Conservation (phyloP, 2,113 vertebrate species). For the Melanerpes formicivorus region DNA sequence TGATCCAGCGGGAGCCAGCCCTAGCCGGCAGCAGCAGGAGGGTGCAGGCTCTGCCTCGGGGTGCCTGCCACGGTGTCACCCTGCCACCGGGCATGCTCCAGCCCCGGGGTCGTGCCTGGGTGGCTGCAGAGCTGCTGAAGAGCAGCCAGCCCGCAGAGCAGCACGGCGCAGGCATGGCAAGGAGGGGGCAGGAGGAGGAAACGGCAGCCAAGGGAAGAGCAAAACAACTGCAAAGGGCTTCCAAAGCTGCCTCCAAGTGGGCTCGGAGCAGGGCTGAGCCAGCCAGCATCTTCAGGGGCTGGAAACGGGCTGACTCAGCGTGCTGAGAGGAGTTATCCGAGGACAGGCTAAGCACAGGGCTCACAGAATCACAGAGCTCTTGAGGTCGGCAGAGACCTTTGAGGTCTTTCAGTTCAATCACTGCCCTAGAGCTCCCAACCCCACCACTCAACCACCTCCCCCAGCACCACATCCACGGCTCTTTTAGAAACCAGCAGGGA, state of each 20-base stretch:
- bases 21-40: background rate
- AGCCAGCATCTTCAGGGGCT: background rate
- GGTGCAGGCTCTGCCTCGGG: background rate
- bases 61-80: background rate
- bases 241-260: rapidly evolving
- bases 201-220: background rate
- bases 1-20: background rate
- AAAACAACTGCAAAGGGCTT: background rate
- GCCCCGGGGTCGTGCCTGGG: background rate
- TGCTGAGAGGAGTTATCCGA: background rate
- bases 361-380: too few species aligned
- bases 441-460: too few species aligned
- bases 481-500: too few species aligned
- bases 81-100: background rate
- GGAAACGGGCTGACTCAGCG: background rate
- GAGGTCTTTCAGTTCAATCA: too few species aligned
- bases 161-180: background rate
- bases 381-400: too few species aligned
- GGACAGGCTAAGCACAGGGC: background rate
- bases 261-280: background rate
- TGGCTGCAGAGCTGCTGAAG: background rate
- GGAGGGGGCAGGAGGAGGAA: rapidly evolving
- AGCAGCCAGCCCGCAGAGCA: rapidly evolving
- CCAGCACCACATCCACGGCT: too few species aligned
- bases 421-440: too few species aligned